Conservation (phyloP, 2,888 invertebrate genomes). For the Himalopsyche tibetana region DNA sequence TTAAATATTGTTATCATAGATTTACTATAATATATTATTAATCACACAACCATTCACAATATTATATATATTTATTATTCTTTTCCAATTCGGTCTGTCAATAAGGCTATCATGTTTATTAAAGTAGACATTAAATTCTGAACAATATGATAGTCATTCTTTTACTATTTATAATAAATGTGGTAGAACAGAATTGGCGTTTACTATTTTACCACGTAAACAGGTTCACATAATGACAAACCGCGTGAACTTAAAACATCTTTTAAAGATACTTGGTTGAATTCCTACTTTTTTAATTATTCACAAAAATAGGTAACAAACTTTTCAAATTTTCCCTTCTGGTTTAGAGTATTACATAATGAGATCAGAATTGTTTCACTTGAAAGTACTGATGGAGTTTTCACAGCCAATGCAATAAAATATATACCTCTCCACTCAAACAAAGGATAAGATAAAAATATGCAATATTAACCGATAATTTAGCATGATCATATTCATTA, state of each 20-base stretch:
- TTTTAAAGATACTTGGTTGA: neutral
- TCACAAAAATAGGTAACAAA: too few relatives aligned
- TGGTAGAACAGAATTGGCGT: slow-evolving; percentile 15
- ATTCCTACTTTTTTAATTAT: too few relatives aligned
- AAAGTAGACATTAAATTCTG: neutral
- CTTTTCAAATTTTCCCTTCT: too few relatives aligned
- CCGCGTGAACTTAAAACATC: neutral
- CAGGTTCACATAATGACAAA: neutral
- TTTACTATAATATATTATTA: slow-evolving; percentile 40
- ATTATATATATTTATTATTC: slow-evolving; percentile 36
- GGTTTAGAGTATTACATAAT: too few relatives aligned
- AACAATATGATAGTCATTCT: neutral
- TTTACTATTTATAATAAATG: neutral
- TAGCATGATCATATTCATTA: too few relatives aligned
- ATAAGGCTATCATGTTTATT: neutral
- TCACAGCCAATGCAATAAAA: too few relatives aligned
- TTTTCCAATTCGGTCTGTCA: neutral
- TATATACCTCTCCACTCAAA: too few relatives aligned
- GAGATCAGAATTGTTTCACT: too few relatives aligned
- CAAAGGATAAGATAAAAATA: too few relatives aligned
- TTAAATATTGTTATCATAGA: slow-evolving; percentile 42
- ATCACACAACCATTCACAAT: slow-evolving; percentile 39
- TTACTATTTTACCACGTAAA: neutral
- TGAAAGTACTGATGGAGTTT: too few relatives aligned
- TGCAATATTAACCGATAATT: too few relatives aligned